Conservation (phyloP, 2,113 vertebrate genomes). For the Pelmatolapia mariae region DNA sequence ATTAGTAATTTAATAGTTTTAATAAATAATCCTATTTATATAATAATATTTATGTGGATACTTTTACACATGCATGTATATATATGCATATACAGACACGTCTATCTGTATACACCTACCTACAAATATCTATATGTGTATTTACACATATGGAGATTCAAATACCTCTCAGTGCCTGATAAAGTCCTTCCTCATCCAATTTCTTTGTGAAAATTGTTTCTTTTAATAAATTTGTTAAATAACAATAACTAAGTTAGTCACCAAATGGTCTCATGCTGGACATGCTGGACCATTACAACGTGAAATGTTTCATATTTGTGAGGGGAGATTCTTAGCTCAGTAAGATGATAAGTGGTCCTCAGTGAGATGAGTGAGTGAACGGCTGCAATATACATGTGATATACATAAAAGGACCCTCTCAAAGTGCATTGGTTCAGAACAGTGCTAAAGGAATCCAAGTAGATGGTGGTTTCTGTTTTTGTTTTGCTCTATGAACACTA, state of each 20-base stretch:
- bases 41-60: background rate
- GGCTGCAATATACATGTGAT: background rate
- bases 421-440: background rate
- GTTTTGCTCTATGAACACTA: background rate
- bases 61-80: background rate
- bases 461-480: background rate
- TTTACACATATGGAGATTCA: background rate
- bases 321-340: background rate
- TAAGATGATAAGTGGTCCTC: background rate
- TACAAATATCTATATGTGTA: background rate
- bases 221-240: background rate
- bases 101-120: background rate
- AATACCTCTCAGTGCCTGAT: background rate
- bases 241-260: background rate
- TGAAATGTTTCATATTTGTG: background rate
- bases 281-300: background rate
- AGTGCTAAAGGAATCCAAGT: background rate
- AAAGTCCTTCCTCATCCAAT: background rate
- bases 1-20: background rate
- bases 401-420: background rate
- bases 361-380: background rate
- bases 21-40: background rate
- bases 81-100: background rate
- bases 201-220: background rate
- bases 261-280: background rate